A percentile compares a stretch with the other conserved stretches of the same genome.
These are phyloP conservation scores for Thamnophis sirtalis DNA, from an alignment of 2,113 vertebrate genomes.

Conservation along the genomic window DNA sequence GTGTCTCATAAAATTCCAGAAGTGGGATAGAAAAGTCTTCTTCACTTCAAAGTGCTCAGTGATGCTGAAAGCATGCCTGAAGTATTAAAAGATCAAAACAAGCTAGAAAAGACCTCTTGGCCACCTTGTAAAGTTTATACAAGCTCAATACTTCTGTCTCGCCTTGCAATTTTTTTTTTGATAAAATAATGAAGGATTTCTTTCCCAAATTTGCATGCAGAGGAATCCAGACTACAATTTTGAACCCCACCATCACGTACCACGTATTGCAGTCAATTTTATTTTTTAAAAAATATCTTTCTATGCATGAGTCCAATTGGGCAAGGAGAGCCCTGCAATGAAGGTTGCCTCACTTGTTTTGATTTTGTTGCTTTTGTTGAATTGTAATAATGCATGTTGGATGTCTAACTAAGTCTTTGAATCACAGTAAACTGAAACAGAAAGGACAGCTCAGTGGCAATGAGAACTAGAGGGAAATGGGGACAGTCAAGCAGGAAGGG, in stretches of 20 bases:
- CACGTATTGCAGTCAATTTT: not conserved
- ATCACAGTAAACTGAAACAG: conserved; percentile 1
- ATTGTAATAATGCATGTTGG: not conserved
- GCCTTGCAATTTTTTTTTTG: not conserved
- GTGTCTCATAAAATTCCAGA: not conserved
- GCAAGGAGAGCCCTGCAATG: not conserved
- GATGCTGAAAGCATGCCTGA: not conserved
- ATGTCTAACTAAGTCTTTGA: not conserved
- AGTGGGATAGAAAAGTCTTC: not conserved
- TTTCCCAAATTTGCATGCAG: not conserved
- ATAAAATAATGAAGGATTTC: not conserved
- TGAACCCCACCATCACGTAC: not conserved
- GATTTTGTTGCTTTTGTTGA: not conserved
- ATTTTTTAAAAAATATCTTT: not conserved
- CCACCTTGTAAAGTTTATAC: not conserved
- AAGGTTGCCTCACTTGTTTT: not conserved
- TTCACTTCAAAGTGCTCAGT: not conserved
- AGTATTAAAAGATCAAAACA: not conserved
- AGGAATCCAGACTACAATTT: not conserved
- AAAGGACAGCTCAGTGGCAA: conserved; percentile 24
- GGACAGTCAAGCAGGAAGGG: not conserved
- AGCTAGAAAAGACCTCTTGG: not conserved
- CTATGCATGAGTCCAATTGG: not conserved
- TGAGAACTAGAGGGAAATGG: not conserved
- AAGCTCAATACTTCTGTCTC: not conserved